Evolutionary conservation across 1,140 invertebrate species (phyloP), one percentile per base, ranked within the genome.

Genomic region (Eriosoma lanigerum): DNA sequence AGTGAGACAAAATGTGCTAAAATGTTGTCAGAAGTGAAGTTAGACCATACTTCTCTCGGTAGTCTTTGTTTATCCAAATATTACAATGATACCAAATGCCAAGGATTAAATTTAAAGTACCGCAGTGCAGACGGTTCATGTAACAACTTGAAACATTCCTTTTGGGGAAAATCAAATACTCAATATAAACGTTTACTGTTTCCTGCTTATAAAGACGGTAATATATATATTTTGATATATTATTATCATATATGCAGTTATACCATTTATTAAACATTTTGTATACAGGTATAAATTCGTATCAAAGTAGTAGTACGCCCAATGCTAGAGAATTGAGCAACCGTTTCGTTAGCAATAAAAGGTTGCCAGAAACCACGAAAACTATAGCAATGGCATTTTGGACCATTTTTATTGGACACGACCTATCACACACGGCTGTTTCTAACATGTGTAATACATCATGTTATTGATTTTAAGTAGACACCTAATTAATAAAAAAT

Each of bases 321-420:
- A 86, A 84, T 81, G 81, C 86, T 1, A 86, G 88, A 80, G 56
- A 84, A 2, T 82, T 88, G n/a, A 87, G 86, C 66, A 82, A 82
- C 26, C 64, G 3, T 38, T n/a, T 88, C 8, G 85, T 85, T 3
- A 81, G 70, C 10, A 46, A 84, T 6, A 82, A 76, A 9, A 84
- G 85, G 76, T 82, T 82, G 15, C 83, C 84, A 13, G 87, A 88
- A 64, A 81, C 81, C 9, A 84, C 84, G 10, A 86, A 84, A 72
- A 93, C 93, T 3, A 87, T 95, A n/a, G 89, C 91, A 0, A 84
- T 96, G 8, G 91, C 93, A 84, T 90, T 93, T 80, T 96, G 93
- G 92, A 90, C 91, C 10, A 92, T 95, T 85, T 95, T 96, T 83
- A 85, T 96, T 13, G 90, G 91, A 50, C 93, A 96, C 84, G 94